A percentile compares a stretch with the other conserved stretches of the same genome.
Conservation (phyloP, 2,113 vertebrate genomes). For the Oxygymnocypris stewartii region DNA sequence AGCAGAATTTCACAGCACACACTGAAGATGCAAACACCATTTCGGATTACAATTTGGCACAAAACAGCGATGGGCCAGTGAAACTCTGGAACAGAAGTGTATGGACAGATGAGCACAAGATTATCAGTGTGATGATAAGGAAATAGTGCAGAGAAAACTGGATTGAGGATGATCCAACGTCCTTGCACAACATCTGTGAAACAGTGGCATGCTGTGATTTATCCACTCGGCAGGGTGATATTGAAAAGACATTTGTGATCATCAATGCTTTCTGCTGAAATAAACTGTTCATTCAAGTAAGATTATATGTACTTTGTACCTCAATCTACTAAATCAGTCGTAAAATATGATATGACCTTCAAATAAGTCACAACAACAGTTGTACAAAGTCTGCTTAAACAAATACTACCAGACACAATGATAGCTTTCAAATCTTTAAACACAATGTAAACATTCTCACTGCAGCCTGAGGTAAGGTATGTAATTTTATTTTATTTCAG, state of each 20-base stretch:
- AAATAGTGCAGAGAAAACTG: not conserved
- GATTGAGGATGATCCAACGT: slow-evolving; percentile 17
- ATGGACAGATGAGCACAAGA: slow-evolving; percentile 37
- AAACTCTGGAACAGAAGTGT: slow-evolving; percentile 13
- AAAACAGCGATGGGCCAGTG: not conserved
- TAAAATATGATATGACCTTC: not conserved
- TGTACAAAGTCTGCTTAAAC: not conserved
- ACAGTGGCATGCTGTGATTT: not conserved
- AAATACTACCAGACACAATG: not conserved
- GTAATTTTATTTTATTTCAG: not conserved
- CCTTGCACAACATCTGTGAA: slow-evolving; percentile 26
- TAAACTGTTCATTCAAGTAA: not conserved
- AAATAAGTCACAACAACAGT: not conserved
- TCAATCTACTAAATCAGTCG: not conserved
- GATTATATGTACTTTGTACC: not conserved
- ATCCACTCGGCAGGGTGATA: not conserved
- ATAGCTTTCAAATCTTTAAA: not conserved
- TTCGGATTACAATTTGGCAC: slow-evolving; percentile 31
- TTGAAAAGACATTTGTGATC: not conserved
- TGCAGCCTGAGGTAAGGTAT: not conserved
- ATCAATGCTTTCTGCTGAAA: not conserved
- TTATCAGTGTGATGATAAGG: slow-evolving; percentile 27
- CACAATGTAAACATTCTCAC: not conserved
- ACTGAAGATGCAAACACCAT: slow-evolving; percentile 15
- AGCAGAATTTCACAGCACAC: slow-evolving; percentile 9